Base-by-base conservation (phyloP, 2,113 vertebrate species). In the Caranx melampygus region DNA sequence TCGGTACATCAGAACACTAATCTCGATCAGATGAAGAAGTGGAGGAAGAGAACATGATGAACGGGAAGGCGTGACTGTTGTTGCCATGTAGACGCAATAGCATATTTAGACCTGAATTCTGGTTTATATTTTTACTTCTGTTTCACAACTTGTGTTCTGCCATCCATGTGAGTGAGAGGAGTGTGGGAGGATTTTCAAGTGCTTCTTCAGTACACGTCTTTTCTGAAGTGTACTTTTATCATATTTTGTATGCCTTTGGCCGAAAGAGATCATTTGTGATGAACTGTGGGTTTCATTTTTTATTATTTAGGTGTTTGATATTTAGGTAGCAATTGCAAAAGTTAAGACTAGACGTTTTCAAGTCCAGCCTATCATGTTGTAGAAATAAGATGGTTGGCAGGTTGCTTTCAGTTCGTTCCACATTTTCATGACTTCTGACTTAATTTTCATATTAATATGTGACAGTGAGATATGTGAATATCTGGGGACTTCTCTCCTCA, bases 241-340 rank as follows among this genome's bases (percentile, higher is more conserved):
- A 62, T 81, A 81, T 90, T 87, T 84, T 83, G 69, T 87, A 77
- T 33, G 44, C 47, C 52, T 85, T 78, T 74, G 72, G 60, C 72
- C 45, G 12, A 78, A 71, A 71, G 68, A 81, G 73, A 85, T 84
- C 16, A 78, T 75, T 57, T 81, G 42, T 79, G 42, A 67, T 65
- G 58, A 55, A 63, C 20, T 18, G 1, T 52, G 42, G 54, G 35
- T 52, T 66, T 75, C 72, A 31, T 75, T 74, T 58, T 64, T 64
- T 8, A 3, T 10, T 74, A 67, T 72, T 33, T 58, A 63, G 2
- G 35, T 58, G 33, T 11, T n/a, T 49, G 1, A 66, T n/a, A 44
- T 49, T 44, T 51, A n/a, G 16, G 62, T 76, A 52, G 59, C 15
- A 44, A 0, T 33, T 70, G 31, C 62, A 87, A 61, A 78, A 82